These are phyloP conservation scores for Rhineura floridana DNA, from an alignment of 2,113 vertebrate species.

Conservation along the genomic window DNA sequence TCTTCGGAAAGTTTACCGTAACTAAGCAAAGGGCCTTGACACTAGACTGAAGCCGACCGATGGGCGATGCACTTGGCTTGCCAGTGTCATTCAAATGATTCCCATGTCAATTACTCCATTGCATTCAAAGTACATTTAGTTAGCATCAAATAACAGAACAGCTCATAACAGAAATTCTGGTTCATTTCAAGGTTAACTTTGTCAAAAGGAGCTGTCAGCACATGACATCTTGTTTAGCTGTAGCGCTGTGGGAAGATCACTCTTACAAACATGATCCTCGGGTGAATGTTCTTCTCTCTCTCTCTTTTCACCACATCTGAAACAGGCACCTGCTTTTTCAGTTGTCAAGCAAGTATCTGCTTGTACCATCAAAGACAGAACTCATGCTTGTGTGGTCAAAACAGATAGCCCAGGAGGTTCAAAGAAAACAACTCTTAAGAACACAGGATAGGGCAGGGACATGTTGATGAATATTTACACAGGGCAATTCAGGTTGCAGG, in stretches of 20 bases:
- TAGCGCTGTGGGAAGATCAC: constrained; percentile 35
- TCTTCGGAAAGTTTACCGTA: background rate
- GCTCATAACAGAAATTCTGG: constrained; percentile 24
- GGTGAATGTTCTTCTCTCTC: background rate
- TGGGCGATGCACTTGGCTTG: constrained; percentile 24
- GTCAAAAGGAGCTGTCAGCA: constrained; percentile 51
- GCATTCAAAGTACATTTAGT: constrained; percentile 21
- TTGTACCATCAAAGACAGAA: constrained; percentile 37
- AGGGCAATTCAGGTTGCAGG: constrained; percentile 1
- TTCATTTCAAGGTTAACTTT: constrained; percentile 53
- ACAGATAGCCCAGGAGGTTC: constrained; percentile 26
- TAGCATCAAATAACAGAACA: constrained; percentile 35
- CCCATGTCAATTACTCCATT: constrained; percentile 17
- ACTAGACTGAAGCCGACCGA: constrained; percentile 9
- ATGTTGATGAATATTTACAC: constrained; percentile 13
- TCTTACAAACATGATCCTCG: constrained; percentile 19
- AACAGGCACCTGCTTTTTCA: constrained; percentile 18
- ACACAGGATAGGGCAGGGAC: constrained; percentile 30
- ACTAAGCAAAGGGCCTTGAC: constrained; percentile 31
- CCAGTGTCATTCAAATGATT: constrained; percentile 36
- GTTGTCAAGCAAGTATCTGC: constrained; percentile 34
- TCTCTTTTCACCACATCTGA: background rate
- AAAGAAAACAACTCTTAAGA: constrained; percentile 30
- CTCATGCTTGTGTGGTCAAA: constrained; percentile 24
- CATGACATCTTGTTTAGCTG: constrained; percentile 43